A percentile compares a stretch with the other conserved stretches of the same genome.
These are phyloP conservation scores for Callaeas wilsoni DNA, from an alignment of 2,113 vertebrate species.

Conservation along the genomic window DNA sequence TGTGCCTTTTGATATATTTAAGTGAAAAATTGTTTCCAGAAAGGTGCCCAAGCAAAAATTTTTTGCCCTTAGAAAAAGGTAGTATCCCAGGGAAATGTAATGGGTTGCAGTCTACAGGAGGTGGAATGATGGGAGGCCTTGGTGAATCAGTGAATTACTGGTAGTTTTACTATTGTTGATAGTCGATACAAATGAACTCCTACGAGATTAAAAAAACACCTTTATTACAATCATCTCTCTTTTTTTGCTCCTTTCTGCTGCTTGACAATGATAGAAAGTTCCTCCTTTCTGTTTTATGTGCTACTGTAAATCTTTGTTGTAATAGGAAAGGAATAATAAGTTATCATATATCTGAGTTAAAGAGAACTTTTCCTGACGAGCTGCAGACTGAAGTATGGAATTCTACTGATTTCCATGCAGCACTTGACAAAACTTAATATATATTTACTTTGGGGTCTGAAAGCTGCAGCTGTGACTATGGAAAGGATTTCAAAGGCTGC, in stretches of 20 bases:
- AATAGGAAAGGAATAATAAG: neutral
- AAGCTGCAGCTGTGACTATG: neutral
- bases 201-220: rapidly evolving
- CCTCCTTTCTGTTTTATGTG: neutral
- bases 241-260: neutral
- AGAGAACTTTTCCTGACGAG: neutral
- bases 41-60: neutral
- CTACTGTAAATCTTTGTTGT: neutral
- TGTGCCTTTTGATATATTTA: neutral
- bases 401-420: neutral
- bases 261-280: neutral
- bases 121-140: neutral
- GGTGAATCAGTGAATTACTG: neutral
- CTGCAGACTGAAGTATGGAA: neutral
- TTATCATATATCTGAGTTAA: neutral
- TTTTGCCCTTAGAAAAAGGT: neutral
- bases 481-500: neutral
- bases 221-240: neutral
- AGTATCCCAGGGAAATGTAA: neutral
- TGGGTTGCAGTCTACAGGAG: neutral
- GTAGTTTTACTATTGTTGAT: neutral
- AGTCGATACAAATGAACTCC: neutral
- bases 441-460: neutral
- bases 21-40: neutral
- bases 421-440: neutral